Conservation (phyloP, 2,888 invertebrate genomes). For the Nudaria mundana region DNA sequence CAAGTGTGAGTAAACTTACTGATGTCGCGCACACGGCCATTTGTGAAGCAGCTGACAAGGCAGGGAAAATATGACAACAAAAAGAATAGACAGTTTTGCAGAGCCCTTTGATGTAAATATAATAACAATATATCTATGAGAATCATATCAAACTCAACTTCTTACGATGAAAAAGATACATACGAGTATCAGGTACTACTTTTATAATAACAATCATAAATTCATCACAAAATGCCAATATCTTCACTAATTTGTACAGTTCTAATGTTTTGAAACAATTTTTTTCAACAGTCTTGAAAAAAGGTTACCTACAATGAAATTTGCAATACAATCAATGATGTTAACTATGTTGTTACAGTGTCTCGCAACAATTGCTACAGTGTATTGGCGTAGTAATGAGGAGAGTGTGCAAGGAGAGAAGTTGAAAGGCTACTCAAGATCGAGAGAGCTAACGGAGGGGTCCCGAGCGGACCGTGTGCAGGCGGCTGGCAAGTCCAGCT, state of each 20-base stretch:
- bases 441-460: slow-evolving; percentile 86
- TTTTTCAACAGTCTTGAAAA: slow-evolving; percentile 2
- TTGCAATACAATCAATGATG: slow-evolving; percentile 8
- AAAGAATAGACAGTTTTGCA: slow-evolving; percentile 1
- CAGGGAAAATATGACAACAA: slow-evolving; percentile 17
- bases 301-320: slow-evolving; percentile 1
- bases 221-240: no score
- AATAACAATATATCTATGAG: slow-evolving; percentile 7
- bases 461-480: slow-evolving; percentile 89
- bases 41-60: slow-evolving; percentile 7
- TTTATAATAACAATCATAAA: no score
- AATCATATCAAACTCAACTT: slow-evolving; percentile 10
- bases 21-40: slow-evolving; percentile 12
- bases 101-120: slow-evolving; percentile 8
- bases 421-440: slow-evolving; percentile 88
- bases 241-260: no score
- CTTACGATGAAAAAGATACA: slow-evolving; percentile 1
- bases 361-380: slow-evolving; percentile 91
- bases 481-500: slow-evolving; percentile 75
- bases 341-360: slow-evolving; percentile 75
- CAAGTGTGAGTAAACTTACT: slow-evolving; percentile 16
- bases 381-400: slow-evolving; percentile 93
- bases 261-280: no score
- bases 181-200: no score
- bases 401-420: slow-evolving; percentile 91